Evolutionary conservation across 2,888 invertebrate species (phyloP).

Genomic region (Cinara cedri): DNA sequence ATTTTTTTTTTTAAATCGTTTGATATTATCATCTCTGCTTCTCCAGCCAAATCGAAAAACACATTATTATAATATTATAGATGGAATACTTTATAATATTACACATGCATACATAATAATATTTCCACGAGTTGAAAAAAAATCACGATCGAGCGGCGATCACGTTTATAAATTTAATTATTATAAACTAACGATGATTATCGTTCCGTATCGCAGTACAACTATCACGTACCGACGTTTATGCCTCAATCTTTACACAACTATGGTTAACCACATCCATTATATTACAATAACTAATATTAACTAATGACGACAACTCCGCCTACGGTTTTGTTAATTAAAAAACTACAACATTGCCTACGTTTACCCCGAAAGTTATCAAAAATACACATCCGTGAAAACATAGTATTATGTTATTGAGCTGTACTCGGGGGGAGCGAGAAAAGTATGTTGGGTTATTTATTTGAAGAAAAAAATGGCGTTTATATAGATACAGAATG

Average conservation of each 20-base stretch:
- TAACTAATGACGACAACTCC: conserved; percentile 26
- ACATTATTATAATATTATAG: conserved; percentile 11
- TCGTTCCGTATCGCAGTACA: conserved; percentile 19
- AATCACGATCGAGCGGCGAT: conserved; percentile 40
- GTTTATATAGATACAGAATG: too few relatives aligned
- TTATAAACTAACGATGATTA: conserved; percentile 35
- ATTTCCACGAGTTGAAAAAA: background rate
- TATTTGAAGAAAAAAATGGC: too few relatives aligned
- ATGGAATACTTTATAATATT: background rate
- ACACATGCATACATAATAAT: background rate
- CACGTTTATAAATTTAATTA: conserved; percentile 44
- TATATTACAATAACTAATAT: background rate
- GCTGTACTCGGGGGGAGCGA: too few relatives aligned
- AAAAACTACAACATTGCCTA: too few relatives aligned
- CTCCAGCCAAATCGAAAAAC: conserved; percentile 1
- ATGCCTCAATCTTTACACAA: conserved; percentile 40
- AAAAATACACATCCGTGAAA: too few relatives aligned
- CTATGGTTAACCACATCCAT: conserved; percentile 11
- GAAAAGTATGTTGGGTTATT: too few relatives aligned
- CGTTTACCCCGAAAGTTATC: too few relatives aligned
- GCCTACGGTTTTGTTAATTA: background rate
- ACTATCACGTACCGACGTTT: conserved; percentile 50
- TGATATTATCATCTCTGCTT: background rate
- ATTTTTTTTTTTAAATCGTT: too few relatives aligned
- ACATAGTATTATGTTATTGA: too few relatives aligned